Evolutionary conservation across 2,888 invertebrate genomes (phyloP).

Genomic region (Drosophila cognata): DNA sequence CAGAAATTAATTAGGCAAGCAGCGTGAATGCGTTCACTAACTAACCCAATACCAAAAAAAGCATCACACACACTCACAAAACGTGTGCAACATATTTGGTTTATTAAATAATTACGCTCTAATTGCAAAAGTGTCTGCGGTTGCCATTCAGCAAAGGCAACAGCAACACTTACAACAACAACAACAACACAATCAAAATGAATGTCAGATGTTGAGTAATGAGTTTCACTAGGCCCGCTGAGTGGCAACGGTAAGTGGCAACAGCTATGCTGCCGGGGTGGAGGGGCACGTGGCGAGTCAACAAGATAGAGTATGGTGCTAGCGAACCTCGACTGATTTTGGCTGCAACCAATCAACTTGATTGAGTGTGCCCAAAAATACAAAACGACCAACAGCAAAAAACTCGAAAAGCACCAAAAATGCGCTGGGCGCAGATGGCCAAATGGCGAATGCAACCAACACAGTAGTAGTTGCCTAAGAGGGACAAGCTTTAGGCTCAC

Average conservation of each 20-base stretch:
- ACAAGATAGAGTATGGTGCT: background rate
- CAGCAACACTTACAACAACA: constrained; percentile 43
- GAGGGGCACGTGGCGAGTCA: background rate
- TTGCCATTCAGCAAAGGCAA: constrained; percentile 41
- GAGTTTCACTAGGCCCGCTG: constrained; percentile 37
- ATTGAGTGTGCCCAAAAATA: constrained; percentile 60
- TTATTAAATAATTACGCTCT: constrained; percentile 81
- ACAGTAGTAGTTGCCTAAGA: constrained; percentile 32
- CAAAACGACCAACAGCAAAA: constrained; percentile 16
- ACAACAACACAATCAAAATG: constrained; percentile 37
- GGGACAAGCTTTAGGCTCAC: background rate
- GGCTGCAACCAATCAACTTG: constrained; percentile 65
- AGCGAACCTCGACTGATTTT: constrained; percentile 31
- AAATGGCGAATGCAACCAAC: constrained; percentile 15
- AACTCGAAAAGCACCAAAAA: constrained; percentile 8
- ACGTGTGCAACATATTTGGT: constrained; percentile 58
- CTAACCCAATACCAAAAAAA: constrained; percentile 19
- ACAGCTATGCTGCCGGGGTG: background rate
- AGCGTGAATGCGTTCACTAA: constrained; percentile 25
- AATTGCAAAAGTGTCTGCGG: constrained; percentile 77
- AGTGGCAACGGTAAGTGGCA: constrained; percentile 40
- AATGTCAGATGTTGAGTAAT: constrained; percentile 57
- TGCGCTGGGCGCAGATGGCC: constrained; percentile 11
- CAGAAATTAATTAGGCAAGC: constrained; percentile 62
- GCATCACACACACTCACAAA: background rate